Conservation (phyloP, 2,888 invertebrate species). For the Drosophila meridiana region DNA sequence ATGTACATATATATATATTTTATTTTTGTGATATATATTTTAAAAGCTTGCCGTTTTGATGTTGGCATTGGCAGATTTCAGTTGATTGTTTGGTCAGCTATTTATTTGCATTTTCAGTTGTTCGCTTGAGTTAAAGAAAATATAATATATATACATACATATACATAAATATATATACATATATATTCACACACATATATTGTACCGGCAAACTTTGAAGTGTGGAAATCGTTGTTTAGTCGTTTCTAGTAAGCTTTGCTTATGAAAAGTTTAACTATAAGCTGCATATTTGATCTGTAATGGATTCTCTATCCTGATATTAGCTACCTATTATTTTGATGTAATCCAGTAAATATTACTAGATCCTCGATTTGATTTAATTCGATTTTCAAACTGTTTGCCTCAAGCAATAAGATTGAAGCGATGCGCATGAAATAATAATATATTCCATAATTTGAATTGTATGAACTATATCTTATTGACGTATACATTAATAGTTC, state of each 20-base stretch:
- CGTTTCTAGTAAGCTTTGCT: slow-evolving; percentile 67
- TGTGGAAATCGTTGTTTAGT: slow-evolving; percentile 58
- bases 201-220: slow-evolving; percentile 25
- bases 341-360: slow-evolving; percentile 16
- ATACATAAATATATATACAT: slow-evolving; percentile 2
- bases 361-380: slow-evolving; percentile 13
- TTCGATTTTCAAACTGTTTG: slow-evolving; percentile 7
- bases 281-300: slow-evolving; percentile 54
- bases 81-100: slow-evolving; percentile 66
- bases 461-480: slow-evolving; percentile 18
- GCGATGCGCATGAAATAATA: slow-evolving; percentile 22
- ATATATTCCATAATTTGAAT: slow-evolving; percentile 9
- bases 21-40: slow-evolving; percentile 19
- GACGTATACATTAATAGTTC: slow-evolving; percentile 20
- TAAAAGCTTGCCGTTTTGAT: slow-evolving; percentile 54
- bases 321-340: slow-evolving; percentile 43
- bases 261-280: slow-evolving; percentile 57
- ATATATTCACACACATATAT: not conserved
- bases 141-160: slow-evolving; percentile 10
- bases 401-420: slow-evolving; percentile 17
- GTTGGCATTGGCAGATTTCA: slow-evolving; percentile 58
- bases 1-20: slow-evolving; percentile 4
- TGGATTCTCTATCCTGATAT: slow-evolving; percentile 36
- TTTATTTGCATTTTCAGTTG: slow-evolving; percentile 32
- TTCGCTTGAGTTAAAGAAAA: slow-evolving; percentile 36